Base-by-base conservation (phyloP, 2,888 invertebrate species). In the Panopea generosa region DNA sequence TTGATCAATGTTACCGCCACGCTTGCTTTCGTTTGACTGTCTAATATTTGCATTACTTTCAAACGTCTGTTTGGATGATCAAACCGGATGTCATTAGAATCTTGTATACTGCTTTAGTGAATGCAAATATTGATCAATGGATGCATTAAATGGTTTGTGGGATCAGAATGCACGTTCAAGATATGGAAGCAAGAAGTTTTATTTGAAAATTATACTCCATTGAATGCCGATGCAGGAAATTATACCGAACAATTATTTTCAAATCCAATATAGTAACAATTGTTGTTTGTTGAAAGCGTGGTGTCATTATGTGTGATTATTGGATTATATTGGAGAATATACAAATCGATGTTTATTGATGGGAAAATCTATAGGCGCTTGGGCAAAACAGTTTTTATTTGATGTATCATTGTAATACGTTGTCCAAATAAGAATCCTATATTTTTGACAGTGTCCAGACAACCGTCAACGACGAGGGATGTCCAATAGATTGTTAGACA, bases 21-120 rank as follows among this genome's bases (percentile, higher is more conserved):
- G 74, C 71, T 77, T 81, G 77, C 77, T 81, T 81, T 74, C 71
- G 74, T 81, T 75, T 66, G 66, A 62, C 72, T 68, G 73, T 68
- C 81, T 75, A 81, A 81, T 81, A 81, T 81, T 81, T 81, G 81
- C 81, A 69, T 77, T 81, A 81, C 72, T 75, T 81, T 60, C 71
- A 69, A 71, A 66, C 71, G 71, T 71, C 72, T 72, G 45, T 63
- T 74, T 75, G 75, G 50, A 70, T 74, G 71, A 77, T 72, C 57
- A 56, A 49, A 61, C 75, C 81, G 81, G 81, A 81, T 75, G 77
- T 77, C 81, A 81, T 81, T 81, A 81, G 77, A 72, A 65, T 26
- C 60, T 52, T 66, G 77, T 77, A 72, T 77, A 77, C 74, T 81
- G 77, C 71, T 57, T 49, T 55, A 61, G 65, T 66, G 77, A 77